Evolutionary conservation across 2,888 invertebrate species (phyloP).

Genomic region (Strigamia crassipes): DNA sequence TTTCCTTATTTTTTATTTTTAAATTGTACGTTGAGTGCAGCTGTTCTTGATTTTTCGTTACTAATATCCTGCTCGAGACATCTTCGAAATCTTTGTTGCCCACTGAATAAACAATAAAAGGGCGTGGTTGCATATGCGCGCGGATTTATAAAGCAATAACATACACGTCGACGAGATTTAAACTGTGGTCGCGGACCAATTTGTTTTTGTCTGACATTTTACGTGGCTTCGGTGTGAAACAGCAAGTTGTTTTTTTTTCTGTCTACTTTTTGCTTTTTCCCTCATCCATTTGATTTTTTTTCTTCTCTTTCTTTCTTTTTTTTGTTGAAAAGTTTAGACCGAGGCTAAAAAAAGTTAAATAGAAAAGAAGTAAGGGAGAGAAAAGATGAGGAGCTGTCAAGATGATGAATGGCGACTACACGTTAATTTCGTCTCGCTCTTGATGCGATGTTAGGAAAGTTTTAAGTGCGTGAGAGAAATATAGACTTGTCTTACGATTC

Average conservation of each 20-base stretch:
- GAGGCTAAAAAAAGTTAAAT: neutral
- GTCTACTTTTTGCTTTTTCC: neutral
- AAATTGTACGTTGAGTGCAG: conserved; percentile 39
- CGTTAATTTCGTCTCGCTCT: conserved; percentile 42
- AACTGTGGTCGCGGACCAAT: conserved; percentile 22
- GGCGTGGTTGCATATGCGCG: neutral
- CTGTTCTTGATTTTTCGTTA: conserved; percentile 29
- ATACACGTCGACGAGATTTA: neutral
- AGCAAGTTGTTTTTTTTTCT: conserved; percentile 1
- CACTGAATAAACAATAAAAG: conserved; percentile 32
- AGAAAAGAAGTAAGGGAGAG: conserved; percentile 5
- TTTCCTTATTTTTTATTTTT: neutral
- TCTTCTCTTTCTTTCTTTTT: neutral
- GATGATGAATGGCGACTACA: conserved; percentile 40
- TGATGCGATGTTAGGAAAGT: conserved; percentile 36
- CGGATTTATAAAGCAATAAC: neutral
- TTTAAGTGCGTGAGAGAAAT: conserved; percentile 41
- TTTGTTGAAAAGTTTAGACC: neutral
- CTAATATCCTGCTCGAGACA: conserved; percentile 33
- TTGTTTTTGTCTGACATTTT: conserved; percentile 23
- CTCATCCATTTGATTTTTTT: conserved; percentile 22
- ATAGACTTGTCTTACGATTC: conserved; percentile 32
- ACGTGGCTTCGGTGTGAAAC: conserved; percentile 30
- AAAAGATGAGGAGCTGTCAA: conserved; percentile 40
- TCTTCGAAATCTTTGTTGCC: conserved; percentile 27